Conservation (phyloP, 2,113 vertebrate species). For the Sialia sialis region DNA sequence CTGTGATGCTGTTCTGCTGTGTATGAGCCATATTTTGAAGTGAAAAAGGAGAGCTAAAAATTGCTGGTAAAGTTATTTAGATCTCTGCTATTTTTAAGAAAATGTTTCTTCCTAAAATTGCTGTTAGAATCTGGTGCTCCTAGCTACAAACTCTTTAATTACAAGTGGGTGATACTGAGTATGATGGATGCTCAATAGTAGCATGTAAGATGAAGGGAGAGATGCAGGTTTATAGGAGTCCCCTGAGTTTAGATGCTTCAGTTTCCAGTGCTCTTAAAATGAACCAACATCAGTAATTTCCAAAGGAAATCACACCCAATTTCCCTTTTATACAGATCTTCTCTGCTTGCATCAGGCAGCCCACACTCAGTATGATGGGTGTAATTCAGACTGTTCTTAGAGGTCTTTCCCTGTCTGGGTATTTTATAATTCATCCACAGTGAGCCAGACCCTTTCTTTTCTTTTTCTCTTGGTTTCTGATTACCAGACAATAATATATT, state of each 20-base stretch:
- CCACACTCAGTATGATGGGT: fast-evolving
- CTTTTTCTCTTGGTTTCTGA: neutral
- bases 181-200: neutral
- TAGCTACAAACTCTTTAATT: neutral
- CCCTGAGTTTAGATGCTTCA: neutral
- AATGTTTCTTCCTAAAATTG: neutral
- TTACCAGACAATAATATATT: neutral
- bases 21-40: neutral
- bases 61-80: neutral
- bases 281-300: neutral
- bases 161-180: neutral
- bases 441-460: neutral
- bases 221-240: neutral
- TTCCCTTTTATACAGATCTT: neutral
- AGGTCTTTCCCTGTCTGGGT: neutral
- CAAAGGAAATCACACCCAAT: neutral
- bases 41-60: neutral
- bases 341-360: neutral
- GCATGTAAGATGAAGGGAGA: neutral
- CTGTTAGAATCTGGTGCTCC: neutral
- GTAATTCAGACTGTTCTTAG: neutral
- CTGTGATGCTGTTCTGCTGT: neutral
- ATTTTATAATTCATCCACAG: neutral
- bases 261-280: neutral
- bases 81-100: neutral